Evolutionary conservation across 2,888 invertebrate species (phyloP), one percentile per base, ranked within the genome.

Genomic region (Acronicta aceris): DNA sequence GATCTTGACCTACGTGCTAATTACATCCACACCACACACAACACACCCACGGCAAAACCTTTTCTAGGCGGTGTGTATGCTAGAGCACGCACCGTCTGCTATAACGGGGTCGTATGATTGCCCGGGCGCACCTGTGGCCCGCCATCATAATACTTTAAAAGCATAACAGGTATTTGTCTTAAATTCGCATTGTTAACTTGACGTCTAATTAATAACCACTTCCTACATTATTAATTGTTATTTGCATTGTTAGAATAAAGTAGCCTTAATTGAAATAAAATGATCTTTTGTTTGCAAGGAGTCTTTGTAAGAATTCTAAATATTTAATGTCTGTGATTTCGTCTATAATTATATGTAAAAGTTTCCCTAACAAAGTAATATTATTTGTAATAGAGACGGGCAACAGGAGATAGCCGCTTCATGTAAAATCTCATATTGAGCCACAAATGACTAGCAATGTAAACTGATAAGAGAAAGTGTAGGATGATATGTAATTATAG

Each of bases 131-230:
- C 42, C 25, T 30, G 55, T 30, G 51, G 17, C 47, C 51, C 16
- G 55, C 50, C 63, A 9, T 33, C 54, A 68, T 38, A 47, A 62
- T 13, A 49, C 27, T 33, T 59, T 12, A 0, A 30, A 30, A 8
- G 7, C 30, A 38, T 38, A n/a, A 38, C 38, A 38, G n/a, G 25
- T 17, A 43, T 25, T 62, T 38, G 43, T 62, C 63, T 41, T 25
- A 45, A 40, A 27, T 67, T 33, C 33, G 4, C 33, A 12, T 33
- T 33, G 33, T 33, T 33, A 33, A 12, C 30, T 59, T 9, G n/a
- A 5, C 21, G 25, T 41, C 10, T 8, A 36, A 41, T 45, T 58
- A 27, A 25, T 33, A 36, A n/a, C 38, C n/a, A 38, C 38, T 38
- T 38, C 38, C 38, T 38, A 38, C n/a, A n/a, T 33, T 1, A 1